Evolutionary conservation across 2,797 vertebrate genomes (phyloP).

Genomic region (Sebastes taczanowskii): DNA sequence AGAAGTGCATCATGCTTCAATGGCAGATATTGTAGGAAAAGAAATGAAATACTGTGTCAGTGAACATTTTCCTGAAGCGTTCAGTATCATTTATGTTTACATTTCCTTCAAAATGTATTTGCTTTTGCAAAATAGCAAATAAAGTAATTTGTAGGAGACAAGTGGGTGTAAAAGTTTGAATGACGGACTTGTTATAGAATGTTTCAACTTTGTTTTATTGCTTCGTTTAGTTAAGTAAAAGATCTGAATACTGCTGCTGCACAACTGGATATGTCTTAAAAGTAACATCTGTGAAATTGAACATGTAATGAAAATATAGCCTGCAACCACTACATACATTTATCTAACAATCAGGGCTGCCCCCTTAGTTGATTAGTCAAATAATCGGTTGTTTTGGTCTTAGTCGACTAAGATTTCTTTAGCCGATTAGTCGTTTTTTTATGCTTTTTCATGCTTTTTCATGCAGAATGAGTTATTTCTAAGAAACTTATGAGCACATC

Average conservation of each 20-base stretch:
- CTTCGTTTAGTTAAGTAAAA: neutral
- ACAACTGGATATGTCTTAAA: neutral
- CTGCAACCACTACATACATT: no score
- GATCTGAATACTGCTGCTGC: neutral
- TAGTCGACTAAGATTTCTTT: no score
- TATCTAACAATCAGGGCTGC: no score
- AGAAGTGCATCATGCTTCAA: neutral
- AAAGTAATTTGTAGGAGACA: neutral
- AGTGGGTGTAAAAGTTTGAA: neutral
- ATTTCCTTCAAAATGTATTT: neutral
- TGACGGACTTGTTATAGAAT: neutral
- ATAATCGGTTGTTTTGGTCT: no score
- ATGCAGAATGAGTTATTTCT: no score
- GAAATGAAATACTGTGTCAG: neutral
- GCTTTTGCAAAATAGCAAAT: neutral
- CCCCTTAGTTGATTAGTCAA: no score
- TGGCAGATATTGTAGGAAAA: neutral
- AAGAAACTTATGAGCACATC: no score
- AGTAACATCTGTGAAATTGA: neutral
- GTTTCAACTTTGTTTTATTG: neutral
- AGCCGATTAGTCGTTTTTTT: no score
- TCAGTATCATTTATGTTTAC: neutral
- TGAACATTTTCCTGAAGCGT: neutral
- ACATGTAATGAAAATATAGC: neutral
- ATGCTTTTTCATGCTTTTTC: no score